A percentile compares a stretch with the other conserved stretches of the same genome.
Evolutionary conservation across 2,113 vertebrate species (phyloP).

Genomic region (Thalassoma bifasciatum): DNA sequence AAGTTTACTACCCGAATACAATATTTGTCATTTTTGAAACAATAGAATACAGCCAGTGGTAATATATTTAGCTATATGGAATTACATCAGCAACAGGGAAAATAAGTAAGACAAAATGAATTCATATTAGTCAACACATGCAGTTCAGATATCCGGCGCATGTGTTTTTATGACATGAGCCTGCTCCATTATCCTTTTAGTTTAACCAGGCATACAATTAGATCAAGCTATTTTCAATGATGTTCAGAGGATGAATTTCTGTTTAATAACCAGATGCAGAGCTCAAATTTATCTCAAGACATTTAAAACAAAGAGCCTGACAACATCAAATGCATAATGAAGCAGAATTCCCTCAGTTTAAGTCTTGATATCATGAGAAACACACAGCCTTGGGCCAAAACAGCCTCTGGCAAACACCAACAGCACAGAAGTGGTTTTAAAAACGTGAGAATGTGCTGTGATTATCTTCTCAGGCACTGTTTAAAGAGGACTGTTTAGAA

Average conservation of each 20-base stretch:
- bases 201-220: neutral
- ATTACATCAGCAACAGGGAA: too few species aligned
- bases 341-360: conserved; percentile 5
- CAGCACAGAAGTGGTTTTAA: neutral
- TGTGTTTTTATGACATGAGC: neutral
- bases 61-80: too few species aligned
- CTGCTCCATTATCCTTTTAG: neutral
- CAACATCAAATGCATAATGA: conserved; percentile 1
- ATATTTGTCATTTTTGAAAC: too few species aligned
- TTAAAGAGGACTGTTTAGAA: conserved; percentile 3
- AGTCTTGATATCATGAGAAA: conserved; percentile 25
- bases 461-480: conserved; percentile 55
- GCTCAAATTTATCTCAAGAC: neutral
- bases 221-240: neutral
- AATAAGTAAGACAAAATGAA: too few species aligned
- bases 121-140: too few species aligned
- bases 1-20: too few species aligned
- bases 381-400: conserved; percentile 55
- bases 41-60: too few species aligned
- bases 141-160: too few species aligned
- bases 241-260: neutral
- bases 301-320: conserved; percentile 19
- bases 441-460: conserved; percentile 54
- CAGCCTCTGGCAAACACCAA: conserved; percentile 51
- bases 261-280: neutral